Percentiles rank a stretch among this genome's conserved stretches.
Conservation (phyloP, 30 jellyfish, hydroid and myxozoan genomes). For the Cassiopea andromeda region DNA sequence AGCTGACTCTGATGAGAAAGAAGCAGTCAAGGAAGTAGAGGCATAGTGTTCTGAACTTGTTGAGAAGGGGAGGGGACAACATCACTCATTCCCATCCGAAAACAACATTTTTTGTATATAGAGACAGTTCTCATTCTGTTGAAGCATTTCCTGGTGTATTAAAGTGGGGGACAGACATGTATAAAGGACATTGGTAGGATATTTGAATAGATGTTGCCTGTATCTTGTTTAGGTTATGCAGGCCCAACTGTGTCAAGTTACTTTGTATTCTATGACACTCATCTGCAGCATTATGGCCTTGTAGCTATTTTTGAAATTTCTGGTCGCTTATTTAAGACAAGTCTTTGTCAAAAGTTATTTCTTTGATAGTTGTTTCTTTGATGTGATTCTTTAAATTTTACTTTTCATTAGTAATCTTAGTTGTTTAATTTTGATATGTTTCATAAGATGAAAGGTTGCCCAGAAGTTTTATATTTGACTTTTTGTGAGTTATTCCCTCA, state of each 20-base stretch:
- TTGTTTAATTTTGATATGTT: no score
- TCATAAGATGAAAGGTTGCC: no score
- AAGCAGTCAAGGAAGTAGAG: constrained; percentile 80
- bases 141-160: background rate
- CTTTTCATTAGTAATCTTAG: no score
- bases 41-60: constrained; percentile 38
- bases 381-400: no score
- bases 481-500: no score
- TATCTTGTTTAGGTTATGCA: background rate
- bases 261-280: background rate
- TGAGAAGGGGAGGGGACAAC: no score
- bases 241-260: background rate
- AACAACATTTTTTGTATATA: constrained; percentile 27
- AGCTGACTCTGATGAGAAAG: constrained; percentile 62
- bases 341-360: no score
- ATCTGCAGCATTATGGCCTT: background rate
- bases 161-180: background rate
- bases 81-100: background rate
- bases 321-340: background rate
- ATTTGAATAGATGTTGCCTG: background rate
- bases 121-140: background rate
- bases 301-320: background rate
- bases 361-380: no score
- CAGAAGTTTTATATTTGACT: no score
- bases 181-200: background rate